Base-by-base conservation (phyloP, 1,140 invertebrate species). In the Acyrthosiphon pisum region DNA sequence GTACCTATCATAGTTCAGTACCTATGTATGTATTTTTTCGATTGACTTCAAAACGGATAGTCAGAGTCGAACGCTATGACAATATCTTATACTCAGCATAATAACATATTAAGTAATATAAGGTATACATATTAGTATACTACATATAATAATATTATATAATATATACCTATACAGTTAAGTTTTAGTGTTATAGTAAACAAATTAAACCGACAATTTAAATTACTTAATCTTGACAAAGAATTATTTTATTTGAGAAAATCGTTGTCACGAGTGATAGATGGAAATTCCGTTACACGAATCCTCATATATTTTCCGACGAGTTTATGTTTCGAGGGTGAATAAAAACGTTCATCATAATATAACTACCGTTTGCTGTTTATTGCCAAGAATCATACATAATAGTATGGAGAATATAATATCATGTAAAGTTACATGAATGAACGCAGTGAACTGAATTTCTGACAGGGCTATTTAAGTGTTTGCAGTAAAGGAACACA, bases 191-290 rank as follows among this genome's bases (percentile, higher is more conserved):
- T 68, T 6, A 76, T 76, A n/a, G 60, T n/a, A 76, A 76, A 76
- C 14, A 76, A 76, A 76, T 68, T 68, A n/a, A n/a, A 76, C 14
- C 4, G 30, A 76, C 30, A 6, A 76, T 76, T 76, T 76, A 76
- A 76, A 76, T 18, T 86, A 86, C 44, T 46, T 44, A 30, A 46
- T 46, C 11, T 30, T 86, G 84, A 1, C 23, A 86, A 86, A 46
- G 23, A 86, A 86, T 46, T 86, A 46, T 86, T 41, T 46, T 46
- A 86, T 86, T 30, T 46, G 84, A 86, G 41, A 86, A 41, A 84
- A 26, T 30, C 84, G 11, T 44, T 84, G 83, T 86, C 84, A 30
- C 41, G 26, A 86, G 37, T 86, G 84, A 46, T 86, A 30, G 44
- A 86, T 86, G 41, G 26, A 86, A 44, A 86, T 86, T 18, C 26